Percentiles rank a stretch among this genome's conserved stretches.
These are phyloP conservation scores for Amia ocellicauda DNA, from an alignment of 2,113 vertebrate species.

Conservation along the genomic window DNA sequence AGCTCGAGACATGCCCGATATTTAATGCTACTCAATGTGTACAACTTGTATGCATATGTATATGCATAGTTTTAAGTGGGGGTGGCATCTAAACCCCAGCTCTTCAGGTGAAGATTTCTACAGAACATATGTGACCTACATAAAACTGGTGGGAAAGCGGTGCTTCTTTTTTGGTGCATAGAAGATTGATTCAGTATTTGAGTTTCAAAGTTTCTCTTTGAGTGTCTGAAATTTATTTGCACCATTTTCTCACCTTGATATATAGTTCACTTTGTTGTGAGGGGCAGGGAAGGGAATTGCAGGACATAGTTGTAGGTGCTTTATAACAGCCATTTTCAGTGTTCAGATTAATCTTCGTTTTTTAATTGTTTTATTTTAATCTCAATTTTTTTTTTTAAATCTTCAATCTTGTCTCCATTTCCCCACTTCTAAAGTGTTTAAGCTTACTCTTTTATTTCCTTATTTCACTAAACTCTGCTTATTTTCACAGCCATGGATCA, in stretches of 20 bases:
- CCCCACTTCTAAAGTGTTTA: conserved; percentile 25
- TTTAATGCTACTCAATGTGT: too few species aligned
- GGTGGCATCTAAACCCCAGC: too few species aligned
- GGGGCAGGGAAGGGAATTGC: neutral
- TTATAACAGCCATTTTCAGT: conserved; percentile 9
- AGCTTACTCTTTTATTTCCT: conserved; percentile 32
- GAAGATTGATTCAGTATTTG: conserved; percentile 23
- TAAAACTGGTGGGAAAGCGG: neutral
- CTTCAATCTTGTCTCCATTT: conserved; percentile 12
- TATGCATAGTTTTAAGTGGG: too few species aligned
- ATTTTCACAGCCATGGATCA: conserved; percentile 33
- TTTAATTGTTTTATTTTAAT: conserved; percentile 23
- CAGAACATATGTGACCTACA: too few species aligned
- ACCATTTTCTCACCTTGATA: neutral
- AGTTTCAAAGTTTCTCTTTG: neutral
- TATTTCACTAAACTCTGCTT: conserved; percentile 17
- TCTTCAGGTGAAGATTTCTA: too few species aligned
- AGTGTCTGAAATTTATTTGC: conserved; percentile 1
- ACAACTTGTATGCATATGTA: too few species aligned
- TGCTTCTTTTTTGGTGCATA: conserved; percentile 32
- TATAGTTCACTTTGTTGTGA: neutral
- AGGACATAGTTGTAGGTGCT: neutral
- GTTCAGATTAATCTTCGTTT: conserved; percentile 7
- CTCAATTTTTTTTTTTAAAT: conserved; percentile 13
- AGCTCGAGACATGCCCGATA: too few species aligned